A percentile compares a stretch with the other conserved stretches of the same genome.
phyloP scores from a whole-genome alignment of 2,888 invertebrate genomes.

The Eilema caniola region DNA sequence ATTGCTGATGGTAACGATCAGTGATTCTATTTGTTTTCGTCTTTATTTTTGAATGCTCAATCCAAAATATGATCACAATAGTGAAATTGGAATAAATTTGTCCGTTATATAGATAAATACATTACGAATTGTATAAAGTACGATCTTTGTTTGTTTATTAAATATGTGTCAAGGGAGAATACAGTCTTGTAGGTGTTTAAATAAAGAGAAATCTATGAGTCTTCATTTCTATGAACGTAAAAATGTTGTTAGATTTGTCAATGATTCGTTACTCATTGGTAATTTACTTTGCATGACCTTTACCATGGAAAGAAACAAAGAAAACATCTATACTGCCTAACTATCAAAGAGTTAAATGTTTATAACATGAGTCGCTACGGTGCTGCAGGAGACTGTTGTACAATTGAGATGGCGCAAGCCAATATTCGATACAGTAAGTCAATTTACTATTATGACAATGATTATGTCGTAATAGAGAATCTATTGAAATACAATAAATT shows the following conservation, averaged over 20 bases:
- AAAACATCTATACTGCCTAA: neutral
- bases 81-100: neutral
- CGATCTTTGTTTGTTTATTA: constrained; percentile 1
- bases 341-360: neutral
- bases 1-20: neutral
- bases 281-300: constrained; percentile 12
- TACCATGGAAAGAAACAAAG: neutral
- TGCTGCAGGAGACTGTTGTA: neutral
- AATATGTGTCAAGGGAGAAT: constrained; percentile 1
- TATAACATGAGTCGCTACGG: neutral
- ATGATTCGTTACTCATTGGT: constrained; percentile 5
- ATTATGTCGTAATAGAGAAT: constrained; percentile 31
- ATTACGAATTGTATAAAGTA: neutral
- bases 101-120: neutral
- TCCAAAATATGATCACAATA: neutral
- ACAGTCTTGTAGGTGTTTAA: neutral
- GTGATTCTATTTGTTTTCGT: neutral
- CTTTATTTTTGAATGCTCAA: neutral
- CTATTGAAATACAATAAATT: constrained; percentile 58
- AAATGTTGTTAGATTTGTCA: constrained; percentile 3
- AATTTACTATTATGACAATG: constrained; percentile 26
- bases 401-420: constrained; percentile 11
- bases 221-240: neutral
- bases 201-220: constrained; percentile 6
- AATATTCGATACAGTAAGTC: constrained; percentile 15